Conservation (phyloP, 23 tunicate species). For the Aplidium turbinatum region DNA sequence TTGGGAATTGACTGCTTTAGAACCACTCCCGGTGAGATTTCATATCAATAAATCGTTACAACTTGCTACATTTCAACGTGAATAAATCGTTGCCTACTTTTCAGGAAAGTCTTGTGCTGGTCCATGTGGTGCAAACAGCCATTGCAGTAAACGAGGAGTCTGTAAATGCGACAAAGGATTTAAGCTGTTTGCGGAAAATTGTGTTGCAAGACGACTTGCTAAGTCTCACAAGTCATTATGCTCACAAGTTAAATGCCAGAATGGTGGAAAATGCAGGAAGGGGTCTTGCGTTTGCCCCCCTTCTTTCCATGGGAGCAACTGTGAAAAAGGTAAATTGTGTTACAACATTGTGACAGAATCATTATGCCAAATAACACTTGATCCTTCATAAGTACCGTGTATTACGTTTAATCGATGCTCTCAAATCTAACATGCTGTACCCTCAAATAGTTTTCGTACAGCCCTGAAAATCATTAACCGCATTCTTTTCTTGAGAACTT, state of each 20-base stretch:
- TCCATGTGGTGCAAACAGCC: constrained; percentile 56
- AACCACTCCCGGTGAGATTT: too few relatives aligned
- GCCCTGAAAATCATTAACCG: too few relatives aligned
- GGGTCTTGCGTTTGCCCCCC: constrained; percentile 53
- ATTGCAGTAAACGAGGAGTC: constrained; percentile 55
- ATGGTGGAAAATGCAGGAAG: constrained; percentile 65
- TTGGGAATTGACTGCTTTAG: too few relatives aligned
- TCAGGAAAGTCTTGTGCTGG: constrained; percentile 31
- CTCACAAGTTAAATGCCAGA: constrained; percentile 33
- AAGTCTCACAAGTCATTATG: background rate
- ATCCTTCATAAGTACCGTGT: too few relatives aligned
- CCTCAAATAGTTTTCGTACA: too few relatives aligned
- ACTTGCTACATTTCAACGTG: too few relatives aligned
- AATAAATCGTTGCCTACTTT: too few relatives aligned
- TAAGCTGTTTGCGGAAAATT: constrained; percentile 29
- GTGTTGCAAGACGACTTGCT: background rate
- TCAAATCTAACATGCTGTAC: too few relatives aligned
- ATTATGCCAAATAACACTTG: too few relatives aligned
- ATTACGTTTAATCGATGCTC: too few relatives aligned
- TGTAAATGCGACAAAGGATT: constrained; percentile 61
- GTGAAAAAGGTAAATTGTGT: constrained; percentile 44
- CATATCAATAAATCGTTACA: too few relatives aligned
- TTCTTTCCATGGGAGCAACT: constrained; percentile 9
- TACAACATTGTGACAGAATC: background rate
- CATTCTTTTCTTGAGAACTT: too few relatives aligned